Percentiles rank a stretch among this genome's conserved stretches.
Conservation (phyloP, 1,140 invertebrate species). For the Drosophila paulistorum region DNA sequence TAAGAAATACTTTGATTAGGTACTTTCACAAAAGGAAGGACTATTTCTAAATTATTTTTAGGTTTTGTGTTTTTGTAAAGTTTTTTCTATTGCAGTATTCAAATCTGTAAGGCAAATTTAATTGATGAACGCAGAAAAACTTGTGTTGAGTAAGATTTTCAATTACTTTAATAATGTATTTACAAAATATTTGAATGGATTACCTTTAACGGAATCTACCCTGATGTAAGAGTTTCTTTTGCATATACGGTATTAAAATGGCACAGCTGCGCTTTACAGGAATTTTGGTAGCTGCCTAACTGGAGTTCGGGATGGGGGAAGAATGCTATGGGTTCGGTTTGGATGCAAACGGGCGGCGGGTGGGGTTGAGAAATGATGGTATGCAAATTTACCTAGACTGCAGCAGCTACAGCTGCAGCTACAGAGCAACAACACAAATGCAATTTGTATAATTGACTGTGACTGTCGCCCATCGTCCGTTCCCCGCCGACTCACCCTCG, state of each 20-base stretch:
- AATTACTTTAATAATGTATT: no score
- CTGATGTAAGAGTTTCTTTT: neutral
- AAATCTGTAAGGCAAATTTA: no score
- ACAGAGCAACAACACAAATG: slow-evolving; percentile 59
- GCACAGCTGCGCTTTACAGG: slow-evolving; percentile 6
- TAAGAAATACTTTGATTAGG: no score
- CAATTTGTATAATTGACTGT: slow-evolving; percentile 81
- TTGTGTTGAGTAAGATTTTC: no score
- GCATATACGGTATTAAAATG: slow-evolving; percentile 6
- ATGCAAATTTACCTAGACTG: slow-evolving; percentile 43
- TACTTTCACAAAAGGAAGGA: no score
- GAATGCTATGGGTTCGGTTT: neutral
- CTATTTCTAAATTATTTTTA: no score
- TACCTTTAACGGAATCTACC: neutral
- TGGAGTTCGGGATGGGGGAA: neutral
- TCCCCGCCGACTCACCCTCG: slow-evolving; percentile 6
- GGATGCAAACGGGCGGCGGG: neutral
- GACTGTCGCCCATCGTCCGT: slow-evolving; percentile 47
- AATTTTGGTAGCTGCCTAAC: slow-evolving; percentile 1
- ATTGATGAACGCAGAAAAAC: no score
- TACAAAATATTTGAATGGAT: no score
- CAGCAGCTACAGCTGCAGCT: slow-evolving; percentile 20
- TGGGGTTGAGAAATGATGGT: slow-evolving; percentile 12
- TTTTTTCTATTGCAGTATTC: no score
- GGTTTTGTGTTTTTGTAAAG: no score